Evolutionary conservation across 2,797 vertebrate genomes (phyloP).

Genomic region (Otolemur crassicaudatus): DNA sequence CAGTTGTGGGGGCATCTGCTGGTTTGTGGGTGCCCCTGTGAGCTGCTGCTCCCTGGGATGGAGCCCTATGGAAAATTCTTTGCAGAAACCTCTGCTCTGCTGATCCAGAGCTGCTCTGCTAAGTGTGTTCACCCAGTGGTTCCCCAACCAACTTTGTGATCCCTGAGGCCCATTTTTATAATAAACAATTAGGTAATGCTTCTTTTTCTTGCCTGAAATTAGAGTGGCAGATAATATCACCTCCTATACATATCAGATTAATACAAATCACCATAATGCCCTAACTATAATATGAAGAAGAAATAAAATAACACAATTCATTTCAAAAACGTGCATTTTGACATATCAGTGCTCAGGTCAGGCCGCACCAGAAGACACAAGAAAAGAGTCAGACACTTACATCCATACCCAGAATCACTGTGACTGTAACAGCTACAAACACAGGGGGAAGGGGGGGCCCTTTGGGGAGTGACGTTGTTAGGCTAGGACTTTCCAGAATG

Average conservation of each 20-base stretch:
- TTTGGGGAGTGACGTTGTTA: rapidly evolving
- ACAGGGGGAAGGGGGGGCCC: neutral
- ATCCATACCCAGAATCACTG: neutral
- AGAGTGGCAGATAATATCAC: neutral
- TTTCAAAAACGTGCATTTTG: neutral
- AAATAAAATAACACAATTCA: neutral
- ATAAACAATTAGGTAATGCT: neutral
- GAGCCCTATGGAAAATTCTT: neutral
- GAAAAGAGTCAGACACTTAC: neutral
- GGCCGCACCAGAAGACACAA: neutral
- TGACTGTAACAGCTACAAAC: no score
- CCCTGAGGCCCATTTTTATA: neutral
- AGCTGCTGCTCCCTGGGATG: neutral
- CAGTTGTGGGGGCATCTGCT: neutral
- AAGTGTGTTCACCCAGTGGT: neutral
- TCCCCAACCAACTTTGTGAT: neutral
- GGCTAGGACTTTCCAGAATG: neutral
- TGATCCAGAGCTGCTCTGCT: neutral
- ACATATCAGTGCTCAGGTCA: neutral
- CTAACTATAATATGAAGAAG: neutral
- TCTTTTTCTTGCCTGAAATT: neutral
- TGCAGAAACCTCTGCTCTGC: neutral
- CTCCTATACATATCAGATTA: rapidly evolving
- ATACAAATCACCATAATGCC: neutral
- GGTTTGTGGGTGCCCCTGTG: neutral